phyloP scores from a whole-genome alignment of 2,113 vertebrate genomes.

The Zonotrichia leucophrys region DNA sequence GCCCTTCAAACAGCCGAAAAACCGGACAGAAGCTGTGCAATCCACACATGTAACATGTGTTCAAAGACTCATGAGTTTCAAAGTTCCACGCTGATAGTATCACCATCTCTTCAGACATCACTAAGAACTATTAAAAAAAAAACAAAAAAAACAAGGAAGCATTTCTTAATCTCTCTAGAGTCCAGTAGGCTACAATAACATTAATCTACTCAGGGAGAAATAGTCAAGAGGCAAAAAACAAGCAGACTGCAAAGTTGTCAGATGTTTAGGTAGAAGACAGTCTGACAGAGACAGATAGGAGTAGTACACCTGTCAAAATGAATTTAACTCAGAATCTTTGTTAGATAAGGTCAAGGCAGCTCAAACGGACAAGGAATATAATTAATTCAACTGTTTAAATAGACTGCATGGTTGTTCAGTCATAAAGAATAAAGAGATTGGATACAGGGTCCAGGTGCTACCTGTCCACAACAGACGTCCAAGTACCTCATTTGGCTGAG shows the following conservation, averaged over 20 bases:
- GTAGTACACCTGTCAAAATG: neutral
- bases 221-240: neutral
- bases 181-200: neutral
- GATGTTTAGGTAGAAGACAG: neutral
- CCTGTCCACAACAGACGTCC: neutral
- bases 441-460: neutral
- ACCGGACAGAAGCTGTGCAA: neutral
- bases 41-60: accelerated
- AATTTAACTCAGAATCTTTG: neutral
- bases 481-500: neutral
- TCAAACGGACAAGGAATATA: neutral
- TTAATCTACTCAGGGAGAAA: neutral
- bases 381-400: neutral
- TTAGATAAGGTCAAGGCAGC: neutral
- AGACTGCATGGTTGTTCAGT: neutral
- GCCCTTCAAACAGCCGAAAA: no score
- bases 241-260: neutral
- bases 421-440: neutral
- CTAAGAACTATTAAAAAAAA: neutral
- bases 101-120: neutral
- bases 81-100: accelerated
- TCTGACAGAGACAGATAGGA: neutral
- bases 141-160: neutral
- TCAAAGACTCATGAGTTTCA: neutral
- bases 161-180: neutral